phyloP scores from a whole-genome alignment of 2,888 invertebrate genomes.

The Gerosis bhagava region DNA sequence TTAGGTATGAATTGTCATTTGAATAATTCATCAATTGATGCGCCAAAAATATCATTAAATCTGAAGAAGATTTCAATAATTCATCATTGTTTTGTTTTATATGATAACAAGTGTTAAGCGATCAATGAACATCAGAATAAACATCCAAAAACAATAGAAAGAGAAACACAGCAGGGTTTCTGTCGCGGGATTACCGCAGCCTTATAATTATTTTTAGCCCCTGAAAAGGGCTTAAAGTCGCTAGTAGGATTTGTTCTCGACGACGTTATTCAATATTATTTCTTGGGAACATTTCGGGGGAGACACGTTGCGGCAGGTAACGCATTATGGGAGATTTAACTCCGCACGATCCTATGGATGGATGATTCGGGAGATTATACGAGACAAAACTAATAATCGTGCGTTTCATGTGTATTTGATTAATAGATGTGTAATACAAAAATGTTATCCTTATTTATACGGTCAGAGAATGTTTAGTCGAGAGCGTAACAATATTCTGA shows the following conservation, averaged over 20 bases:
- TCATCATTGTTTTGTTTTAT: too few relatives aligned
- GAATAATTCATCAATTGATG: too few relatives aligned
- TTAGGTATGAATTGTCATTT: too few relatives aligned
- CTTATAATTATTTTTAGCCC: constrained; percentile 67
- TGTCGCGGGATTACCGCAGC: constrained; percentile 47
- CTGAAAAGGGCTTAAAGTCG: constrained; percentile 69
- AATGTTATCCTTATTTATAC: constrained; percentile 15
- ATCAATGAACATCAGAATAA: constrained; percentile 34
- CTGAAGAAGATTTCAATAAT: too few relatives aligned
- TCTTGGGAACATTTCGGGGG: constrained; percentile 41
- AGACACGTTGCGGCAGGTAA: constrained; percentile 34
- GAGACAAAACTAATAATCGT: constrained; percentile 31
- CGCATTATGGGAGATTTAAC: constrained; percentile 51
- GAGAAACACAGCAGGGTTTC: constrained; percentile 38
- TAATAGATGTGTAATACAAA: constrained; percentile 12
- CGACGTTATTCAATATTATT: constrained; percentile 78
- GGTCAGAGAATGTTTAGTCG: neutral
- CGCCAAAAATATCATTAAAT: too few relatives aligned
- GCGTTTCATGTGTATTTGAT: constrained; percentile 16
- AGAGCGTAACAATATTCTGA: too few relatives aligned
- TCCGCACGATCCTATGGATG: constrained; percentile 35
- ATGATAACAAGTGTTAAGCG: constrained; percentile 22
- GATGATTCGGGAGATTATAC: constrained; percentile 43
- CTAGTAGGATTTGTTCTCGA: constrained; percentile 68
- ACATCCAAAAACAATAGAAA: constrained; percentile 44